A percentile compares a stretch with the other conserved stretches of the same genome.
Conservation (phyloP, 1,140 invertebrate genomes). For the Orius laevigatus region DNA sequence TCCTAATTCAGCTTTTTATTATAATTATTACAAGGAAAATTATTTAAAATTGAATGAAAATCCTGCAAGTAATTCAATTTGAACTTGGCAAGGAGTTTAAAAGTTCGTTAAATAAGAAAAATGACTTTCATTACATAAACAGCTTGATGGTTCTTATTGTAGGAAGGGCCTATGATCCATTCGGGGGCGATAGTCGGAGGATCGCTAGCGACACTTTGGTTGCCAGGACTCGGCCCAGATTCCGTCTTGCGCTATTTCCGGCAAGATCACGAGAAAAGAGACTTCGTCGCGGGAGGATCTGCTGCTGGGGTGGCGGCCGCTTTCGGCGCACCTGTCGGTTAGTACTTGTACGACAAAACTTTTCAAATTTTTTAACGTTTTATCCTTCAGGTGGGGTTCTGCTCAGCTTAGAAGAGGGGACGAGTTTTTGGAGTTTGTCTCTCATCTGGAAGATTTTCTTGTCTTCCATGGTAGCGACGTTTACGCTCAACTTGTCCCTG, state of each 20-base stretch:
- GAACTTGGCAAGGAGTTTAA: too few relatives aligned
- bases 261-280: slow-evolving; percentile 93
- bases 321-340: slow-evolving; percentile 90
- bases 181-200: slow-evolving; percentile 92
- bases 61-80: too few relatives aligned
- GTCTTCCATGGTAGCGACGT: slow-evolving; percentile 90
- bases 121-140: too few relatives aligned
- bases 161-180: slow-evolving; percentile 99
- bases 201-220: slow-evolving; percentile 17
- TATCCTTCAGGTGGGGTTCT: slow-evolving; percentile 68
- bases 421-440: slow-evolving; percentile 96
- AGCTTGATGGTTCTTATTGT: too few relatives aligned
- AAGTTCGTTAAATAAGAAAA: too few relatives aligned
- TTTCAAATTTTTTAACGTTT: background rate
- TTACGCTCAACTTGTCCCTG: slow-evolving; percentile 80
- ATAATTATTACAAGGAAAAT: too few relatives aligned
- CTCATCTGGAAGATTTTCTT: slow-evolving; percentile 97
- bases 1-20: too few relatives aligned
- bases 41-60: too few relatives aligned
- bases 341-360: slow-evolving; percentile 17
- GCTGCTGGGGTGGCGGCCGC: slow-evolving; percentile 91
- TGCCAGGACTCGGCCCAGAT: slow-evolving; percentile 18
- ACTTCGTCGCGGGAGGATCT: slow-evolving; percentile 94
- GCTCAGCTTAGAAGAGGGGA: slow-evolving; percentile 95
- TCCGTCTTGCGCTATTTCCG: slow-evolving; percentile 75